Base-by-base conservation (phyloP, 1,140 invertebrate species). In the Plodia interpunctella region DNA sequence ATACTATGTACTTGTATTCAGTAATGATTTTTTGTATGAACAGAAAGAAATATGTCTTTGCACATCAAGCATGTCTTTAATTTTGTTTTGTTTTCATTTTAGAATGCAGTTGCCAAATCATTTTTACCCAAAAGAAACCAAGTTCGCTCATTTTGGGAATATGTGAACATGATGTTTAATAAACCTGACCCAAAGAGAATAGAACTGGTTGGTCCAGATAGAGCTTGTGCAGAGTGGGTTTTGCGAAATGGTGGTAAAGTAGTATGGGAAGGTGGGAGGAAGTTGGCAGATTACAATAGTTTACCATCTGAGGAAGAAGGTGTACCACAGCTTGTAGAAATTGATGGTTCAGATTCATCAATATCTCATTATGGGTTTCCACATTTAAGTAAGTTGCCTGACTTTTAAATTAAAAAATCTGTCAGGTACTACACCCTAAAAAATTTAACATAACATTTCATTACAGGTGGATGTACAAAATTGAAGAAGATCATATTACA, bases 211-310 rank as follows among this genome's bases (percentile, higher is more conserved):
- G 97, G 97, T 0, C 92, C 96, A 3, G 96, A 98, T 81, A 78
- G 94, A 74, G 94, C 95, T n/a, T 97, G 96, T 90, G 96, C 97
- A 3, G 97, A 98, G 90, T 98, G 97, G 97, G 90, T 98, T 10
- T 80, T 97, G 49, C 87, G 93, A 74, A 96, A 96, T 90, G 96
- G 96, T 10, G 96, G 94, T 17, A 87, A 90, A 60, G 91, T 97
- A 0, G 93, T 92, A 72, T 97, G 94, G 93, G 90, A 90, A 68
- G 90, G 90, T 55, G 75, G 78, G 11, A 68, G 86, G 32, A 92
- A 83, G 76, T 65, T 94, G 0, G 80, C 68, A 21, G 93, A 97
- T 88, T 97, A 96, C 69, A 95, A 97, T 84, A 62, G 75, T 52
- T 81, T 97, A 57, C 93, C 94, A 19, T 63, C 81, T 18, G 89